These are phyloP conservation scores for Lontra canadensis DNA, from an alignment of 2,113 vertebrate species.

Conservation along the genomic window DNA sequence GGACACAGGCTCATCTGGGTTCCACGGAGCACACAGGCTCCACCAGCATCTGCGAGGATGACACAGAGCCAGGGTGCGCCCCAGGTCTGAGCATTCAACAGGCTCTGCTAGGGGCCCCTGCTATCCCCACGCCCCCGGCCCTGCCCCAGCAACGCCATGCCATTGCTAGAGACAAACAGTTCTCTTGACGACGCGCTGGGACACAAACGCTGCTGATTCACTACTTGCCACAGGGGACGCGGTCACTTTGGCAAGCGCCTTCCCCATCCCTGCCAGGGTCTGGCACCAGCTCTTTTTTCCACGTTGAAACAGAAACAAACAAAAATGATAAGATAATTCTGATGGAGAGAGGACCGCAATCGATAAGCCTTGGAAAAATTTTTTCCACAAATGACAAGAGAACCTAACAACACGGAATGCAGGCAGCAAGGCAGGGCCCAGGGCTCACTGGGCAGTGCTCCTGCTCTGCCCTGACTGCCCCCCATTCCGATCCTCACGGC, in stretches of 20 bases:
- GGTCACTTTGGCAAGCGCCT: constrained; percentile 61
- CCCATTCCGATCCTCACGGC: background rate
- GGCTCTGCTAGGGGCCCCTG: background rate
- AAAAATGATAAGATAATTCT: constrained; percentile 74
- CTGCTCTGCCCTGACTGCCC: rapidly evolving
- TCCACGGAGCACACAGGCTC: background rate
- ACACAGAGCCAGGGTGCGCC: background rate
- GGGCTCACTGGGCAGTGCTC: background rate
- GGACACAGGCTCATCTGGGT: background rate
- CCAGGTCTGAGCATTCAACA: background rate
- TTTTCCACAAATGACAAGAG: constrained; percentile 62
- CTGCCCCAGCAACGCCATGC: background rate
- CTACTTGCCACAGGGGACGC: constrained; percentile 10
- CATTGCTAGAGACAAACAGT: background rate
- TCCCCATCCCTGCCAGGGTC: constrained; percentile 48
- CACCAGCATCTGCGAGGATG: background rate
- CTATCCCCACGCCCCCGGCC: too few relatives aligned
- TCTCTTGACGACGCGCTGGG: constrained; percentile 23
- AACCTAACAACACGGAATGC: background rate
- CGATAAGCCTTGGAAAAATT: constrained; percentile 69
- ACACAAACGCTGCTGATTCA: constrained; percentile 38
- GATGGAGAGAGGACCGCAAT: constrained; percentile 57
- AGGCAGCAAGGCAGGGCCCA: background rate
- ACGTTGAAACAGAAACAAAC: constrained; percentile 78
- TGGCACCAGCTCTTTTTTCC: constrained; percentile 73